Evolutionary conservation across 2,797 vertebrate genomes (phyloP).

Genomic region (Eospalax fontanierii): DNA sequence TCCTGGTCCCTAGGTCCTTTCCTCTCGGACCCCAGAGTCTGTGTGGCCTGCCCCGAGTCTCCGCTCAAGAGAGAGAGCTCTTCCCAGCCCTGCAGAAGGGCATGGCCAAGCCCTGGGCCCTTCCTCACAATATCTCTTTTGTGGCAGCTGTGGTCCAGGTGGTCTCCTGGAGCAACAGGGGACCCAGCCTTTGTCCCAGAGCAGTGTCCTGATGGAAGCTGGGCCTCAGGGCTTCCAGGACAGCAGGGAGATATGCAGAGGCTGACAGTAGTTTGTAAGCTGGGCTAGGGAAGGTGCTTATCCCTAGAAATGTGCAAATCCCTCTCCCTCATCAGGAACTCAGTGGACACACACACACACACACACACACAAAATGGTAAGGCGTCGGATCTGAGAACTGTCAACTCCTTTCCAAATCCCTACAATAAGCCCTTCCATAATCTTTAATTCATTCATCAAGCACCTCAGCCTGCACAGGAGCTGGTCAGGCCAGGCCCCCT

Average conservation of each 20-base stretch:
- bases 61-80: background rate
- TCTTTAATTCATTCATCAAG: background rate
- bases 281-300: background rate
- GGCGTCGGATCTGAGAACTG: too few species aligned
- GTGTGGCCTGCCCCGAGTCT: background rate
- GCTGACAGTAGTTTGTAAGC: background rate
- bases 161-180: background rate
- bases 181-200: background rate
- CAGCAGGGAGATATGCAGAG: background rate
- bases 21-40: background rate
- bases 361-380: background rate
- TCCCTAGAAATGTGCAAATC: background rate
- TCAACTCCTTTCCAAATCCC: background rate
- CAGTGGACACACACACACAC: background rate
- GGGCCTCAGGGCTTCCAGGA: too few species aligned
- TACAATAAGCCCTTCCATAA: background rate
- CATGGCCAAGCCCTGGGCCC: background rate
- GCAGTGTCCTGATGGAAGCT: background rate
- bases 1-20: background rate
- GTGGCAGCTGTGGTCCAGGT: background rate
- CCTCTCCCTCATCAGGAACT: fast-evolving
- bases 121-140: too few species aligned
- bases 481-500: background rate
- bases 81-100: background rate
- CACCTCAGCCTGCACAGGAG: background rate